Conservation (phyloP, 2,888 invertebrate genomes). For the Stenchaetothrips biformis region DNA sequence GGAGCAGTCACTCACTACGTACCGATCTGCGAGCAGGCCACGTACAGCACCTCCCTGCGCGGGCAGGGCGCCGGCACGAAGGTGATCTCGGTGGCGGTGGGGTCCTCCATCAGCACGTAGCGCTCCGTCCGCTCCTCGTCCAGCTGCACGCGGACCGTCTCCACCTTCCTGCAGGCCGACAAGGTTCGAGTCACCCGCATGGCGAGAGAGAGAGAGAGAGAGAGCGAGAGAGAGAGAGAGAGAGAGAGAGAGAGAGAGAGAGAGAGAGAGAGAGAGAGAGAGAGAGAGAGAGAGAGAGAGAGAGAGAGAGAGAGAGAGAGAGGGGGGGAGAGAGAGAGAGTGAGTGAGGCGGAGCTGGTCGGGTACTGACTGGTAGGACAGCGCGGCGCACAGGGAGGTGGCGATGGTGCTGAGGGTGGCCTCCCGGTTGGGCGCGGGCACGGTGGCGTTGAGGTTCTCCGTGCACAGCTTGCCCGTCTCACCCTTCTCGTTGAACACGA, state of each 20-base stretch:
- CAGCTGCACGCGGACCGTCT: constrained; percentile 36
- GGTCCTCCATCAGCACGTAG: constrained; percentile 79
- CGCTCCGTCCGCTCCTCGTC: constrained; percentile 45
- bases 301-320: too few species aligned
- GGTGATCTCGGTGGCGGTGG: constrained; percentile 72
- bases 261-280: too few species aligned
- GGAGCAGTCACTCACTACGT: too few species aligned
- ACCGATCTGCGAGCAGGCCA: constrained; percentile 73
- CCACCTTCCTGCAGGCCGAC: constrained; percentile 37
- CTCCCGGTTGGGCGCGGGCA: constrained; percentile 50
- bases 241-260: too few species aligned
- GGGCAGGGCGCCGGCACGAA: constrained; percentile 74
- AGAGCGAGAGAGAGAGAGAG: too few species aligned
- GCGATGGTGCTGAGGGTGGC: constrained; percentile 65
- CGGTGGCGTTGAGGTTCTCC: constrained; percentile 61
- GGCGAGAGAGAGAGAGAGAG: too few species aligned
- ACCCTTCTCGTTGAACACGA: constrained; percentile 79
- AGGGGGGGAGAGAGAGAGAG: too few species aligned
- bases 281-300: too few species aligned
- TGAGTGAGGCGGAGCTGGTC: too few species aligned
- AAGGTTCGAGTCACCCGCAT: too few species aligned
- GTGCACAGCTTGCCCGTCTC: constrained; percentile 75
- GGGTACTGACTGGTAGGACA: constrained; percentile 74
- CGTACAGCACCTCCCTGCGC: constrained; percentile 69
- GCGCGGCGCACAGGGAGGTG: constrained; percentile 68